A percentile compares a stretch with the other conserved stretches of the same genome.
phyloP scores from a whole-genome alignment of 2,797 vertebrate genomes.

The Ctenopoma kingsleyae region DNA sequence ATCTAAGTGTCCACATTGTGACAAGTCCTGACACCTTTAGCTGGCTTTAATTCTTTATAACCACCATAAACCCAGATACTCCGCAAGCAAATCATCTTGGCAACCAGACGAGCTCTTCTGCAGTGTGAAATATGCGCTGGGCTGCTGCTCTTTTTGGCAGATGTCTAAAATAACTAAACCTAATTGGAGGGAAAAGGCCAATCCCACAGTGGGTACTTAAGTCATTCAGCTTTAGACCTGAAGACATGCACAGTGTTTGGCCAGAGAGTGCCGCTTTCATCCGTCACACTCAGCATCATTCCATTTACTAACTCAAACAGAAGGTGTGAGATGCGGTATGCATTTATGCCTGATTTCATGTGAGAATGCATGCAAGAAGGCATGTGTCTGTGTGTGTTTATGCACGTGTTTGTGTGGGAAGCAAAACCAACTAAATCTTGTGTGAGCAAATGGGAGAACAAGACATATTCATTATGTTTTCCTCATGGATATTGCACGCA shows the following conservation, averaged over 20 bases:
- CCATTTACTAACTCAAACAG: conserved; percentile 19
- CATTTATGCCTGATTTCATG: conserved; percentile 27
- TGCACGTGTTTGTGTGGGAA: conserved; percentile 18
- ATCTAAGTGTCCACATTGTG: conserved; percentile 35
- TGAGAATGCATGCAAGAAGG: conserved; percentile 17
- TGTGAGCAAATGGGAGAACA: conserved; percentile 48
- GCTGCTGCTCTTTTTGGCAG: conserved; percentile 63
- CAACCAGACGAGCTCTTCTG: conserved; percentile 42
- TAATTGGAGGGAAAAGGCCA: conserved; percentile 67
- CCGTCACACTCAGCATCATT: conserved; percentile 18
- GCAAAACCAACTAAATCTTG: conserved; percentile 50
- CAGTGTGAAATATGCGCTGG: conserved; percentile 52
- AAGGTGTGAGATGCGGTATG: conserved; percentile 12
- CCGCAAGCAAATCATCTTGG: conserved; percentile 58
- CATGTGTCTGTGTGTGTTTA: background rate
- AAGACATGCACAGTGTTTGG: conserved; percentile 41
- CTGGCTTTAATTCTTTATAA: conserved; percentile 63
- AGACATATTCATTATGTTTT: conserved; percentile 52
- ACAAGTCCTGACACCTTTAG: conserved; percentile 28
- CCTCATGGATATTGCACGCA: conserved; percentile 36
- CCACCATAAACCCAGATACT: conserved; percentile 53
- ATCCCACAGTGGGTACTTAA: conserved; percentile 47
- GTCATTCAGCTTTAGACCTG: conserved; percentile 37
- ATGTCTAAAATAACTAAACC: conserved; percentile 69
- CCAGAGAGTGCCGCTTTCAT: conserved; percentile 31